phyloP scores from a whole-genome alignment of 2,113 vertebrate genomes.

The Pao palembangensis region DNA sequence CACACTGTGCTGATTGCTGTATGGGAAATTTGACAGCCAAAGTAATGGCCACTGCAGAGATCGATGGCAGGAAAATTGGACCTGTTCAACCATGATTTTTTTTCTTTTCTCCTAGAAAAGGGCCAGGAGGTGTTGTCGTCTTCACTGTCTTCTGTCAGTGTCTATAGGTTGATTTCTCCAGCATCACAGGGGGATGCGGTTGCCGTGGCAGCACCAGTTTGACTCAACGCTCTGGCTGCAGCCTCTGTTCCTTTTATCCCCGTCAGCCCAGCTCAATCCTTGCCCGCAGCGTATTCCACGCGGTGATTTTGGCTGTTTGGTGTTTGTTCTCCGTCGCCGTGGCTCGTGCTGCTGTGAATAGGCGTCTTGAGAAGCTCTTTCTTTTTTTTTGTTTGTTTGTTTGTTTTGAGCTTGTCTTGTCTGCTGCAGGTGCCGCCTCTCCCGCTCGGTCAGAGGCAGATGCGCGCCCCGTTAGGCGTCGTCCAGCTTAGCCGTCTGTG shows the following conservation, averaged over 20 bases:
- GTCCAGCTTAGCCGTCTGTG: conserved; percentile 4
- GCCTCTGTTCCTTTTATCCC: conserved; percentile 44
- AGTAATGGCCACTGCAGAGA: conserved; percentile 56
- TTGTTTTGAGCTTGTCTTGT: conserved; percentile 19
- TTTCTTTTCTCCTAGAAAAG: conserved; percentile 11
- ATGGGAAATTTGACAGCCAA: conserved; percentile 45
- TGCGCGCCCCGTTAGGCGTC: conserved; percentile 9
- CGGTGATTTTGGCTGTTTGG: conserved; percentile 47
- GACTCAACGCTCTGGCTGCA: conserved; percentile 39
- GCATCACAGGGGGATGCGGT: conserved; percentile 49
- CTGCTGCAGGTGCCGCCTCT: conserved; percentile 26
- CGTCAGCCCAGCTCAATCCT: conserved; percentile 37
- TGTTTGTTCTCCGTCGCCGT: conserved; percentile 55
- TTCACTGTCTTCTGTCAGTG: conserved; percentile 22
- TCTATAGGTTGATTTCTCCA: conserved; percentile 44
- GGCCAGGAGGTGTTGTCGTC: conserved; percentile 10
- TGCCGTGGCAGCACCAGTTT: conserved; percentile 68
- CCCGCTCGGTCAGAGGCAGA: conserved; percentile 14
- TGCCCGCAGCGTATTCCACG: conserved; percentile 46
- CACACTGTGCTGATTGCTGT: conserved; percentile 34
- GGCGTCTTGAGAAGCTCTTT: conserved; percentile 42
- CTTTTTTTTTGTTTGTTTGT: conserved; percentile 2
- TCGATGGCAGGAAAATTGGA: conserved; percentile 46
- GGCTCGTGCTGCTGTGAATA: conserved; percentile 60
- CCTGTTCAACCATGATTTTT: conserved; percentile 25